Percentiles rank a stretch among this genome's conserved stretches.
Evolutionary conservation across 2,113 vertebrate species (phyloP).

Genomic region (Telmatochromis bifrenatus): DNA sequence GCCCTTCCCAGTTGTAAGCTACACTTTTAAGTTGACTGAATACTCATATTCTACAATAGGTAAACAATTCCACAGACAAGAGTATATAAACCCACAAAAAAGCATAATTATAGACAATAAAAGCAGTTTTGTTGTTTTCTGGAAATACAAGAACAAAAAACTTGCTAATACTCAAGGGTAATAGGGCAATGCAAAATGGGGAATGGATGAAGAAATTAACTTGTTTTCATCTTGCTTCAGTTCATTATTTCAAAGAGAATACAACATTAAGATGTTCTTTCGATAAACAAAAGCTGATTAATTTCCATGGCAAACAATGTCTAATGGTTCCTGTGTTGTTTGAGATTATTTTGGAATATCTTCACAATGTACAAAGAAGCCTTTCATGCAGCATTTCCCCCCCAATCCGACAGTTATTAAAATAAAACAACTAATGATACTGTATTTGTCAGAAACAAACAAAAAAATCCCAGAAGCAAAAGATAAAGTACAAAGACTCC

Average conservation of each 20-base stretch:
- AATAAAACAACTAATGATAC: slow-evolving; percentile 40
- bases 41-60: not conserved
- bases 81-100: not conserved
- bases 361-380: slow-evolving; percentile 40
- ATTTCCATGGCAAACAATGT: slow-evolving; percentile 66
- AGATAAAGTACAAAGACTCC: slow-evolving; percentile 22
- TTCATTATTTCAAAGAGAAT: slow-evolving; percentile 79
- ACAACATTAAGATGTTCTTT: slow-evolving; percentile 66
- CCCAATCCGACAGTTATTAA: slow-evolving; percentile 19
- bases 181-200: slow-evolving; percentile 61
- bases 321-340: slow-evolving; percentile 57
- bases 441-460: slow-evolving; percentile 27
- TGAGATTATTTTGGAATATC: slow-evolving; percentile 60
- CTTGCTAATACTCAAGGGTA: slow-evolving; percentile 58
- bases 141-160: slow-evolving; percentile 39
- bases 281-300: slow-evolving; percentile 72
- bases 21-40: not conserved
- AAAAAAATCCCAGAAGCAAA: slow-evolving; percentile 27
- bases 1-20: not conserved
- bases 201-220: slow-evolving; percentile 66
- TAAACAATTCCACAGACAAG: not conserved
- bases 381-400: slow-evolving; percentile 25
- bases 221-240: slow-evolving; percentile 69
- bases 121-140: slow-evolving; percentile 41
- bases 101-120: slow-evolving; percentile 18